Percentiles rank a stretch among this genome's conserved stretches.
phyloP scores from a whole-genome alignment of 2,888 invertebrate species.

The Andricus quercusramuli region DNA sequence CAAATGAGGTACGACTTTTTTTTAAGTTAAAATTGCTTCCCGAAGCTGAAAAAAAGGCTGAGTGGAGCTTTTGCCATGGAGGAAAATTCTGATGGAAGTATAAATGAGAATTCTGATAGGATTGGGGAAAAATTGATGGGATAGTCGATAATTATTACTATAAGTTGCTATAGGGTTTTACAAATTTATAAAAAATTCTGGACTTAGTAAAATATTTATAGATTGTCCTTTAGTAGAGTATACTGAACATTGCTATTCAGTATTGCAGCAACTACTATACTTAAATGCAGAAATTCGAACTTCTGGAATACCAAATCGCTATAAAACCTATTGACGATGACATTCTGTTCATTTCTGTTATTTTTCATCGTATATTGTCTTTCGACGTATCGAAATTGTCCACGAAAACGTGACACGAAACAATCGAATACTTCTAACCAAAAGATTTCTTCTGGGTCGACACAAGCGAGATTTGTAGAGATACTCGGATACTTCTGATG shows the following conservation, averaged over 20 bases:
- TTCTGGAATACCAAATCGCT: no score
- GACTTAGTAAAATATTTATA: no score
- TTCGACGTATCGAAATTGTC: neutral
- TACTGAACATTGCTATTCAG: no score
- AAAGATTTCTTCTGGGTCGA: neutral
- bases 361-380: neutral
- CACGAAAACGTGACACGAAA: neutral
- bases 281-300: no score
- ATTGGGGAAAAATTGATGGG: neutral
- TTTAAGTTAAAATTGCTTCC: slow-evolving; percentile 24
- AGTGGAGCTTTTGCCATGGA: neutral
- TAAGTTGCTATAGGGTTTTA: no score
- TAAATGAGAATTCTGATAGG: neutral
- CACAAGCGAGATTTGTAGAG: slow-evolving; percentile 8
- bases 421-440: neutral
- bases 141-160: neutral
- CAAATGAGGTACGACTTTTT: slow-evolving; percentile 32
- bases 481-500: slow-evolving; percentile 16
- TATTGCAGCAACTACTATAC: no score
- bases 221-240: no score
- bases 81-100: neutral
- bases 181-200: no score
- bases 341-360: neutral
- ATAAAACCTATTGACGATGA: neutral
- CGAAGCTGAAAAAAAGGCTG: neutral